Conservation (phyloP, 2,888 invertebrate genomes). For the Callyntrura guangdongensis region DNA sequence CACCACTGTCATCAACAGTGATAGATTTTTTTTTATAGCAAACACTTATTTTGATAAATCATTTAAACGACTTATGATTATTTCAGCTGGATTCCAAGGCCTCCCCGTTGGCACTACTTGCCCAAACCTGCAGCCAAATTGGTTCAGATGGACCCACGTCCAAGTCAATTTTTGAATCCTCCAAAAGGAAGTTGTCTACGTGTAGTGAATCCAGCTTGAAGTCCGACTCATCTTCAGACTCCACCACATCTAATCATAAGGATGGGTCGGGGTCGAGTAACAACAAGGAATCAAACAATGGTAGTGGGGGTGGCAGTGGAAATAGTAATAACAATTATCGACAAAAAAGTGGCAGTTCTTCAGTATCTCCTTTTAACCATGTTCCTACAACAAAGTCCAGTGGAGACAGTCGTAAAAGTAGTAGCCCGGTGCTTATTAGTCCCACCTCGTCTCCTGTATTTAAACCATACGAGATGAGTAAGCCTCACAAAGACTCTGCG, state of each 20-base stretch:
- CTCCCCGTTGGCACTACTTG: conserved; percentile 97
- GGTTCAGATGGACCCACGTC: conserved; percentile 94
- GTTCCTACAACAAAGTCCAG: conserved; percentile 31
- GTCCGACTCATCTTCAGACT: conserved; percentile 50
- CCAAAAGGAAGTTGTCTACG: conserved; percentile 82
- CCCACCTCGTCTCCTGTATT: conserved; percentile 67
- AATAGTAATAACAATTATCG: conserved; percentile 29
- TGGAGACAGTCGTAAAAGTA: conserved; percentile 53
- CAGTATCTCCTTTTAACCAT: conserved; percentile 48
- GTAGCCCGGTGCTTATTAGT: conserved; percentile 53
- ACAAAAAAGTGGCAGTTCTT: conserved; percentile 61
- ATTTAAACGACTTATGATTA: no score
- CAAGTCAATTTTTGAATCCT: conserved; percentile 87
- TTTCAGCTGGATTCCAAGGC: conserved; percentile 97
- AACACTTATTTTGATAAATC: no score
- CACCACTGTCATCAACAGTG: no score
- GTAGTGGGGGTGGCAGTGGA: conserved; percentile 1
- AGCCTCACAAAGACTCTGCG: conserved; percentile 35
- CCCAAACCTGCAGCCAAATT: conserved; percentile 99
- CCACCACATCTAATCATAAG: conserved; percentile 32
- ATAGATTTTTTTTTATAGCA: no score
- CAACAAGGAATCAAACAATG: conserved; percentile 63
- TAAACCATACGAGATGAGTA: conserved; percentile 74
- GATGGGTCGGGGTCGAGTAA: conserved; percentile 46
- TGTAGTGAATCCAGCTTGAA: conserved; percentile 82